Base-by-base conservation (phyloP, 2,113 vertebrate genomes). In the Peucedramus taeniatus region DNA sequence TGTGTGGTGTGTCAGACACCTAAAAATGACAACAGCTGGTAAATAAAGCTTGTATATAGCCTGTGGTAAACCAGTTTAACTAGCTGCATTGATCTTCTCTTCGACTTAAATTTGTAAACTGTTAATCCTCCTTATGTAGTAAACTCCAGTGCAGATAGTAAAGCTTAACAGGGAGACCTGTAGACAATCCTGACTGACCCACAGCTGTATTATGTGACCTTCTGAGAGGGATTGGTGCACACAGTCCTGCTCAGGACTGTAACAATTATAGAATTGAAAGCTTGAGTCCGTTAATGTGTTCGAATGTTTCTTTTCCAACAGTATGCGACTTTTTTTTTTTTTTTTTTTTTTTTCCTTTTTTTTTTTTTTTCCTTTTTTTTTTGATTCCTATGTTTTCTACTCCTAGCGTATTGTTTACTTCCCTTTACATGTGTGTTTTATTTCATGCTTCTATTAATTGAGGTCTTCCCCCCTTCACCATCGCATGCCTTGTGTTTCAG, bases 401-500 rank as follows among this genome's bases (percentile, higher is more conserved):
- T 75, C 17, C 20, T 10, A 3, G 24, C 23, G 54, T 63, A 13
- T 91, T 95, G 95, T 95, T 97, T 93, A 90, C 68, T 2, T 21
- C 77, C 21, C 27, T 64, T 95, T 97, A 94, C 94, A 91, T 71
- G n/a, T 89, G 92, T 16, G 28, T 93, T 97, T 97, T 97, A 89
- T 97, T 98, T 97, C 96, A 96, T 95, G 93, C 91, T 91, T 95
- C 94, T 94, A 94, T 96, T 96, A 96, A 97, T 95, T n/a, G 4
- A 93, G 72, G 49, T 96, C 93, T 96, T 97, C 45, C 51, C 89
- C 78, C 13, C 35, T 89, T 97, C 51, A 20, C 75, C 19, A 1
- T 35, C 26, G 42, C 49, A 20, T 54, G 63, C 76, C 14, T 83
- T 79, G 53, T 70, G 77, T 91, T 96, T 94, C 96, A 96, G 87